A percentile compares a stretch with the other conserved stretches of the same genome.
phyloP scores from a whole-genome alignment of 2,797 vertebrate species.

The Dermochelys coriacea region DNA sequence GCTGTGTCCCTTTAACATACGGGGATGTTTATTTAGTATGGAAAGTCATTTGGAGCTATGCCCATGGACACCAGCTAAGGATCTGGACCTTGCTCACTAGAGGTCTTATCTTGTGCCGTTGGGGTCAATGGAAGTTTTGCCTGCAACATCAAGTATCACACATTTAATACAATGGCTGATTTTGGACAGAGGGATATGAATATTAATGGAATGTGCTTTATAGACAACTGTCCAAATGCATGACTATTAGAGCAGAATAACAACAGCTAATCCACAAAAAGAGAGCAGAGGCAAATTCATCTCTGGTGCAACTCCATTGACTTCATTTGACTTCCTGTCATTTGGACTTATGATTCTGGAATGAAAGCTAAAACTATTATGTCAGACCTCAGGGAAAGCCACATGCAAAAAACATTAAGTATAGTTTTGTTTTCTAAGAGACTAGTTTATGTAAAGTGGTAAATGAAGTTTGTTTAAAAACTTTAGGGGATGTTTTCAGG shows the following conservation, averaged over 20 bases:
- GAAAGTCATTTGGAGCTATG: background rate
- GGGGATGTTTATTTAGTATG: background rate
- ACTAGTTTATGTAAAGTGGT: background rate
- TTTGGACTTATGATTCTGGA: background rate
- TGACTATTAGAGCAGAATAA: background rate
- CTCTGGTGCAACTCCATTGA: background rate
- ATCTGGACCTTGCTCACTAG: background rate
- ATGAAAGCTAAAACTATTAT: background rate
- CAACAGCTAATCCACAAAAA: background rate
- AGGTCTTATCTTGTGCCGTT: background rate
- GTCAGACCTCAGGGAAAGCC: background rate
- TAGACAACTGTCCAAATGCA: background rate
- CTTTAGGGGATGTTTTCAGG: background rate
- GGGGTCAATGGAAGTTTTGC: background rate
- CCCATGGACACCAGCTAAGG: background rate
- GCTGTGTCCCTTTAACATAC: background rate
- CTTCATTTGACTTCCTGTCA: background rate
- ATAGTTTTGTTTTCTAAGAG: background rate
- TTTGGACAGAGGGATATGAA: background rate
- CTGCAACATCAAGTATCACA: background rate
- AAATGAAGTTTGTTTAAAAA: constrained; percentile 23
- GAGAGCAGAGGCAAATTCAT: background rate
- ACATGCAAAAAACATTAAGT: background rate
- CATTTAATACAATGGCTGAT: background rate
- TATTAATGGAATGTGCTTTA: background rate